These are phyloP conservation scores for Telenomus remus DNA, from an alignment of 1,140 invertebrate species.

Conservation along the genomic window DNA sequence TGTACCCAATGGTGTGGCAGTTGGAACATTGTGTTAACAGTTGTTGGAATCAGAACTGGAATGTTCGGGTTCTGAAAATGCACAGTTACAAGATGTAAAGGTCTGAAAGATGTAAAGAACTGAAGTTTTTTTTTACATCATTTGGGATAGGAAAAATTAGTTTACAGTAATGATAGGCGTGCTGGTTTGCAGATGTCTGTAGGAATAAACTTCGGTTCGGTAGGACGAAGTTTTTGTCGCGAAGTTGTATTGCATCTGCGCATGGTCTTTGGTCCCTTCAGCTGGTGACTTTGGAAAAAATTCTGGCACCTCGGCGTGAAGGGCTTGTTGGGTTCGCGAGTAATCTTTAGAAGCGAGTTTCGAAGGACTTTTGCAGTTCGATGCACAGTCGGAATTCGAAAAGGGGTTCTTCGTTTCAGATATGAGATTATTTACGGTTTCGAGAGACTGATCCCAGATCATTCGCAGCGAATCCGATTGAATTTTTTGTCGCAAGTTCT, in stretches of 20 bases:
- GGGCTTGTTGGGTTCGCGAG: slow-evolving; percentile 13
- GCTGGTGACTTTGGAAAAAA: slow-evolving; percentile 66
- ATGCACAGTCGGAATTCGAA: not conserved
- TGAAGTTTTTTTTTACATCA: too few relatives aligned
- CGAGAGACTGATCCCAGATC: slow-evolving; percentile 16
- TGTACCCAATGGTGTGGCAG: slow-evolving; percentile 65
- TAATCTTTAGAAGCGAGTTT: slow-evolving; percentile 22
- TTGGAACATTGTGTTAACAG: slow-evolving; percentile 59
- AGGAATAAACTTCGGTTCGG: slow-evolving; percentile 25
- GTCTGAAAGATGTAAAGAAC: too few relatives aligned
- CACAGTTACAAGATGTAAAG: not conserved
- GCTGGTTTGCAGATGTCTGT: slow-evolving; percentile 25
- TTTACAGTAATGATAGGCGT: slow-evolving; percentile 36
- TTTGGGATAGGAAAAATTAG: not conserved
- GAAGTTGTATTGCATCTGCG: not conserved
- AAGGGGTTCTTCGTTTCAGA: not conserved
- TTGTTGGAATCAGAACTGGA: slow-evolving; percentile 62
- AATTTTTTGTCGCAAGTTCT: slow-evolving; percentile 25
- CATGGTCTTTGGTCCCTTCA: slow-evolving; percentile 19
- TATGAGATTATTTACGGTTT: too few relatives aligned
- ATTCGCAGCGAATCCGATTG: slow-evolving; percentile 18
- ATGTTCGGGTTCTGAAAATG: slow-evolving; percentile 64
- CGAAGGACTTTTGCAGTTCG: not conserved
- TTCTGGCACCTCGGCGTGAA: slow-evolving; percentile 70
- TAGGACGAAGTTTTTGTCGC: slow-evolving; percentile 31